Evolutionary conservation across 2,113 vertebrate genomes (phyloP), one percentile per base, ranked within the genome.

Genomic region (Sisor rabdophorus): DNA sequence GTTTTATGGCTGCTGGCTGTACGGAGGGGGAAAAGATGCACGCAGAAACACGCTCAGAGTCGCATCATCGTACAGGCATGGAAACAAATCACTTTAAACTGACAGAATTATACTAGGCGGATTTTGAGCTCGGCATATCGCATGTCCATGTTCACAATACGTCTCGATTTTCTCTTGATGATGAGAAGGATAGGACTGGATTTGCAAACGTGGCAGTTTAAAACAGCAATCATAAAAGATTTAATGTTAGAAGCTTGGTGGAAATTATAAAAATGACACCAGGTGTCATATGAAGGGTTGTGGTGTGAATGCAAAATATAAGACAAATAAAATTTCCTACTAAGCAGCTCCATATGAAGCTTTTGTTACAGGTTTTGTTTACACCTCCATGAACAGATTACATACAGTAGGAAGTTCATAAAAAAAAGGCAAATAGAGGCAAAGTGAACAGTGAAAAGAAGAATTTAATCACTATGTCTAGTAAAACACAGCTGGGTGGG

Each of bases 41-140:
- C 3, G 74, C 12, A 11, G 22, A 50, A 63, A 76, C 74, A 56
- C 22, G 74, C 53, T 67, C 52, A 24, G n/a, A 40, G 40, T 28
- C 17, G 17, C 64, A 69, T 76, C 64, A 58, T 64, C 75, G 68
- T 19, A 28, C 63, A 59, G 75, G 63, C 63, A 76, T 76, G 19
- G 74, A 72, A 80, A 72, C 68, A 65, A 48, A 81, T 60, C 69
- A 68, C 54, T 28, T 24, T 11, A 59, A 81, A 76, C 47, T 26
- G 71, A 81, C 75, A 78, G 63, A 50, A 70, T 48, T 10, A 69
- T 44, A 55, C 24, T 50, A 24, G 64, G 47, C 50, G 32, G 32
- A 63, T 78, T 36, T 71, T 78, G 80, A 67, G 47, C 11, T 0
- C 0, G 4, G 11, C 3, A 8, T 60, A 75, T 81, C 71, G 36